A percentile compares a stretch with the other conserved stretches of the same genome.
phyloP scores from a whole-genome alignment of 2,113 vertebrate genomes.

The Australoheros scitulus region DNA sequence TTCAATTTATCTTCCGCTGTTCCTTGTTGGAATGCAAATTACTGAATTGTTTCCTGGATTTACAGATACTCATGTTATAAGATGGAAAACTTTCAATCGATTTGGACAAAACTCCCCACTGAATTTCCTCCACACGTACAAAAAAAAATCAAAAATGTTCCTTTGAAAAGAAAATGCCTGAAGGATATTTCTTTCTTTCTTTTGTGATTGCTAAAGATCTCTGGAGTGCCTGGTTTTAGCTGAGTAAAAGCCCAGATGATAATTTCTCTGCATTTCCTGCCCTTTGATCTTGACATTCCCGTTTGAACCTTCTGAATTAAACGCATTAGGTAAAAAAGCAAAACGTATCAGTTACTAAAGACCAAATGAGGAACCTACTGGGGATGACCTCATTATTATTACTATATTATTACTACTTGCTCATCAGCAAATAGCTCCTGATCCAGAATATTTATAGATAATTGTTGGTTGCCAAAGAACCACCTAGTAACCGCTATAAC shows the following conservation, averaged over 20 bases:
- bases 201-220: not conserved
- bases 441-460: not conserved
- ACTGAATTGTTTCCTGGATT: not conserved
- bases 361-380: not conserved
- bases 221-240: not conserved
- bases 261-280: not conserved
- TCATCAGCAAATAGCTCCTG: not conserved
- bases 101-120: not conserved
- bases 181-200: conserved; percentile 1
- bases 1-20: not conserved
- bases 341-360: not conserved
- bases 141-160: not conserved
- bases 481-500: not conserved
- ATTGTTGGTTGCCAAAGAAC: not conserved
- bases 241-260: not conserved
- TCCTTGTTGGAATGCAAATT: not conserved
- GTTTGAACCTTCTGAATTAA: not conserved
- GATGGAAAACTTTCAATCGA: not conserved
- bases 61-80: not conserved
- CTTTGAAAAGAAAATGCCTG: not conserved
- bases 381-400: not conserved
- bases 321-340: not conserved
- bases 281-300: not conserved
- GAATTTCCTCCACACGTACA: not conserved
- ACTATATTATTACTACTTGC: too few species aligned